These are phyloP conservation scores for Euwallacea fornicatus DNA, from an alignment of 1,140 invertebrate species.

Conservation along the genomic window DNA sequence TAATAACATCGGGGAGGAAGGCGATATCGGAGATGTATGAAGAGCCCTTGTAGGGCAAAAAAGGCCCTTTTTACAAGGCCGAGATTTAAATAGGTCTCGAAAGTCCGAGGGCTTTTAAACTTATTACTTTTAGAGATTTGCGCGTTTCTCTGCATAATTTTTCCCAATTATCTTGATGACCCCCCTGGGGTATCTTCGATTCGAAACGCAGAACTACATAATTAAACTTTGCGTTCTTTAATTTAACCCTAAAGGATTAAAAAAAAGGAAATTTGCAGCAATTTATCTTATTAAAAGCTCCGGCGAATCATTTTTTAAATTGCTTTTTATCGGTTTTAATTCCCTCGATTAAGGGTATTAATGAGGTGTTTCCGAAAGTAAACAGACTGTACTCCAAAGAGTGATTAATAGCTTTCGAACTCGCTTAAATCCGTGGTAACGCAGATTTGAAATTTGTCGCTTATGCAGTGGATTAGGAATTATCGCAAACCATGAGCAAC, in stretches of 20 bases:
- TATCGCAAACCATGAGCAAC: no score
- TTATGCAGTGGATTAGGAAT: no score
- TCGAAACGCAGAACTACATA: neutral
- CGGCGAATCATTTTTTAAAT: neutral
- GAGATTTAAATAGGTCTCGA: no score
- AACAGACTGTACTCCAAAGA: neutral
- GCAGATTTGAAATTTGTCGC: neutral
- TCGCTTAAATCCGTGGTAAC: neutral
- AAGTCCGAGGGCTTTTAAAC: no score
- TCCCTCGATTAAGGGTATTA: neutral
- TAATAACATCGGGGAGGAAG: no score
- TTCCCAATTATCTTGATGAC: no score
- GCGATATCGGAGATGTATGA: no score
- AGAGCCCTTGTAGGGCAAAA: no score
- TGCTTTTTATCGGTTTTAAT: slow-evolving; percentile 1
- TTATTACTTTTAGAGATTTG: no score
- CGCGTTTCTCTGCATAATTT: no score
- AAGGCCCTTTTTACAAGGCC: no score
- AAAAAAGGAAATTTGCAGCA: neutral
- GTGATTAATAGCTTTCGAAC: slow-evolving; percentile 1
- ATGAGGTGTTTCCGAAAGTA: slow-evolving; percentile 1
- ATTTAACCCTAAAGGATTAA: neutral
- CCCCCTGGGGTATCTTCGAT: no score
- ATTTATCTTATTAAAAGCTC: neutral
- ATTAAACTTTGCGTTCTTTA: slow-evolving; percentile 4